Evolutionary conservation across 2,797 vertebrate species (phyloP), one percentile per base, ranked within the genome.

Genomic region (Peromyscus attwateri): DNA sequence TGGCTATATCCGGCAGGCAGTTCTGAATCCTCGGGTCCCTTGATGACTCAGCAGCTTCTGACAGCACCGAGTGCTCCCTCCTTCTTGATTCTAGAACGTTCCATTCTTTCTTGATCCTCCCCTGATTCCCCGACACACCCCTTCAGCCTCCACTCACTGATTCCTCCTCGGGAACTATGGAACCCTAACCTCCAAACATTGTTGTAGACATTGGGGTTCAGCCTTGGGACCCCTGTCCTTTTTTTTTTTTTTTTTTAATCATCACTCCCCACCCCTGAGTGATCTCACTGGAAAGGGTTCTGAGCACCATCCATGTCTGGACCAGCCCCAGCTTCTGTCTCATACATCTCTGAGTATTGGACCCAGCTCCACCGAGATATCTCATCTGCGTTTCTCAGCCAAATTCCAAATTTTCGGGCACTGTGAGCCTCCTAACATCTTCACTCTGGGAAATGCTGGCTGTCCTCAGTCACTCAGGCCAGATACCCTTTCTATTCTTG

Each of bases 381-480:
- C 77, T 34, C 25, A 16, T 11, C 0, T 2, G 34, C 14, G 1
- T 29, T 43, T 66, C n/a, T 88, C 60, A 60, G 71, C 17, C 66
- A 68, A 49, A 37, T 21, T 62, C 49, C 13, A 34, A 0, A 34
- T 80, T 84, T 70, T 57, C 9, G 19, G 57, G 13, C 25, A 0
- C 0, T 1, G 23, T 23, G 34, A 1, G 19, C 29, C n/a, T 83
- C 17, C 1, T 11, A 2, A 52, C 62, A 11, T 25, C 14, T 37
- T 40, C 12, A 0, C 3, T 0, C 2, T 31, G n/a, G 21, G 1
- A 19, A 46, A 9, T 3, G 29, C 6, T 29, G 0, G 5, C 87
- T 17, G 0, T 8, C 25, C 70, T 80, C 16, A 1, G 34, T 2
- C 40, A 43, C 76, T 75, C 14, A 1, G 83, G 21, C 79, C 1